Evolutionary conservation across 2,797 vertebrate species (phyloP), one percentile per base, ranked within the genome.

Genomic region (Gouania willdenowi): DNA sequence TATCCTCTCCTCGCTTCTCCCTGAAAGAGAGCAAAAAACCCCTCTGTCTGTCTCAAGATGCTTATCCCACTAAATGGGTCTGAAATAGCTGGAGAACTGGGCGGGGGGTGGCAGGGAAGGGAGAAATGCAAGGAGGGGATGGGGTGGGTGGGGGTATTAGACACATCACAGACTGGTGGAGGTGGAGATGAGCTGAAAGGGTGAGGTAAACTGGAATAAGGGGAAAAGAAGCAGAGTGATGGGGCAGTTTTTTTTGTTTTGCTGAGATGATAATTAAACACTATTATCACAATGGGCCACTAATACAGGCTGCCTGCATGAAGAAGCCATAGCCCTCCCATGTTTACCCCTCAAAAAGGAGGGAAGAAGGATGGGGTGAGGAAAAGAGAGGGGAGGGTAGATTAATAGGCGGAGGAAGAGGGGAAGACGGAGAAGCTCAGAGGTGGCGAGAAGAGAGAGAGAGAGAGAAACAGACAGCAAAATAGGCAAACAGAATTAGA

Each of bases 201-300:
- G n/a, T 27, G 12, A 11, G 53, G 26, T 12, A 36, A 42, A n/a
- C 60, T 15, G 2, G 51, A 25, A 47, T 42, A 36, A 45, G 41
- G 46, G n/a, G 44, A 41, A 47, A 48, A 60, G 57, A 68, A 30
- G 70, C 63, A 50, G 72, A 74, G 64, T 72, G 77, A 79, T 85
- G 74, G 90, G 92, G 90, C 90, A 92, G 91, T 92, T 93, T 93
- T 93, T n/a, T n/a, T n/a, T n/a, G n/a, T n/a, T n/a, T 92, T 92
- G 90, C 90, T 91, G 91, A 89, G 90, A 89, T 91, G 90, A 92
- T 94, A 84, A 94, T 94, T 93, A 94, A 92, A 92, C 90, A 79
- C 89, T 93, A 94, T 93, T 94, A 95, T 93, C 91, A 90, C 93
- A 93, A 93, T 91, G 90, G 92, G 90, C 89, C 91, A 92, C 90